phyloP scores from a whole-genome alignment of 2,888 invertebrate genomes.

The Hypomecis punctinalis region DNA sequence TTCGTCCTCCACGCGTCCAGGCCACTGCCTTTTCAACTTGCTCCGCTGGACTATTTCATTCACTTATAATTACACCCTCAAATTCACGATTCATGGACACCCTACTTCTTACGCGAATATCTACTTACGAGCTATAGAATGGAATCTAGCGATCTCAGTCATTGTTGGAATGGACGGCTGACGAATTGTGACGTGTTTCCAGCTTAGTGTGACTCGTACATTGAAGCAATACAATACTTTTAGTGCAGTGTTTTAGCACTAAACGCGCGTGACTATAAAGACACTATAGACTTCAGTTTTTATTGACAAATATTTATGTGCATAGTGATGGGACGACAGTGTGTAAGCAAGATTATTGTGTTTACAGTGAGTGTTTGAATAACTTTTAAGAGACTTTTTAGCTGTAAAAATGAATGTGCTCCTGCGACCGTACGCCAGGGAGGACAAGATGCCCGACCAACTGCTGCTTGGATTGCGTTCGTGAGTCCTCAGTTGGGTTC shows the following conservation, averaged over 20 bases:
- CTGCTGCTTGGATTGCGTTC: constrained; percentile 52
- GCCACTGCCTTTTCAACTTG: no score
- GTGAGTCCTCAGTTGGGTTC: constrained; percentile 46
- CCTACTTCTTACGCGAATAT: constrained; percentile 25
- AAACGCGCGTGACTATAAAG: neutral
- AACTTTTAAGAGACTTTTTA: neutral
- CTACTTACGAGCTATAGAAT: constrained; percentile 21
- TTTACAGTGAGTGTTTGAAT: constrained; percentile 5
- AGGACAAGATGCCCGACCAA: constrained; percentile 51
- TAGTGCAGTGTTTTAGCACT: neutral
- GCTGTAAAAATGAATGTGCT: constrained; percentile 53
- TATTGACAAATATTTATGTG: neutral
- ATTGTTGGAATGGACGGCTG: constrained; percentile 24
- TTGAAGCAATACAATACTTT: neutral
- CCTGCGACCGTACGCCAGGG: constrained; percentile 54
- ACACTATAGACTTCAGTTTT: neutral
- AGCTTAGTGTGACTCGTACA: neutral
- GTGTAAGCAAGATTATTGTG: neutral
- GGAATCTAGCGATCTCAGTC: constrained; percentile 27
- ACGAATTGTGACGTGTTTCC: constrained; percentile 30
- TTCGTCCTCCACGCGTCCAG: no score
- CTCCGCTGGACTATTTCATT: no score
- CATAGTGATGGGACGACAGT: neutral
- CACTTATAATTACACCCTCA: neutral
- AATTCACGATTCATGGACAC: constrained; percentile 3